These are phyloP conservation scores for Campoplex nolae DNA, from an alignment of 2,888 invertebrate genomes.

Conservation along the genomic window DNA sequence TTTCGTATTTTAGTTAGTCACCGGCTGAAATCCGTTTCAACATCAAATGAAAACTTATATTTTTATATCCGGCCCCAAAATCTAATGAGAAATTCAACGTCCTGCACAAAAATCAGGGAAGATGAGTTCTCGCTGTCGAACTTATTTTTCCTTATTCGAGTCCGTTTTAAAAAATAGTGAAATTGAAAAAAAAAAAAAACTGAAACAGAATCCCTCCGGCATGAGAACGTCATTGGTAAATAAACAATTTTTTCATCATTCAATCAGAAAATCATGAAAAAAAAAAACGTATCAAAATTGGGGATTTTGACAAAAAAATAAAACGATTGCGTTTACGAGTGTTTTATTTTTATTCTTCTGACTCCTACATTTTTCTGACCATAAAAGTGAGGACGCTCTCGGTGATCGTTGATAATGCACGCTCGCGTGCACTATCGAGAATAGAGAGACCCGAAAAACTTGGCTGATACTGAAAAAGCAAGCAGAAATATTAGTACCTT, in stretches of 20 bases:
- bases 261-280: background rate
- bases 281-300: background rate
- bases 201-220: background rate
- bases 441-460: constrained; percentile 30
- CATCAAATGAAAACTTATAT: constrained; percentile 9
- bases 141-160: background rate
- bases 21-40: background rate
- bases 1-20: constrained; percentile 6
- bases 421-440: constrained; percentile 13
- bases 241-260: background rate
- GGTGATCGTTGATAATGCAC: constrained; percentile 26
- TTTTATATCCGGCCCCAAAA: background rate
- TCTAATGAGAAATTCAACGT: background rate
- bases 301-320: background rate
- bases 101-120: background rate
- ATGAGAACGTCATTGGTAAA: background rate
- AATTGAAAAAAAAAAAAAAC: background rate
- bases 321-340: constrained; percentile 1
- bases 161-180: background rate
- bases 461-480: constrained; percentile 46
- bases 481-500: constrained; percentile 51
- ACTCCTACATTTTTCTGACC: background rate
- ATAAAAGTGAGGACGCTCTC: constrained; percentile 16
- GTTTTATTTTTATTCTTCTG: background rate
- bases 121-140: constrained; percentile 16